Base-by-base conservation (phyloP, 2,113 vertebrate species). In the Chascanopsetta lugubris region DNA sequence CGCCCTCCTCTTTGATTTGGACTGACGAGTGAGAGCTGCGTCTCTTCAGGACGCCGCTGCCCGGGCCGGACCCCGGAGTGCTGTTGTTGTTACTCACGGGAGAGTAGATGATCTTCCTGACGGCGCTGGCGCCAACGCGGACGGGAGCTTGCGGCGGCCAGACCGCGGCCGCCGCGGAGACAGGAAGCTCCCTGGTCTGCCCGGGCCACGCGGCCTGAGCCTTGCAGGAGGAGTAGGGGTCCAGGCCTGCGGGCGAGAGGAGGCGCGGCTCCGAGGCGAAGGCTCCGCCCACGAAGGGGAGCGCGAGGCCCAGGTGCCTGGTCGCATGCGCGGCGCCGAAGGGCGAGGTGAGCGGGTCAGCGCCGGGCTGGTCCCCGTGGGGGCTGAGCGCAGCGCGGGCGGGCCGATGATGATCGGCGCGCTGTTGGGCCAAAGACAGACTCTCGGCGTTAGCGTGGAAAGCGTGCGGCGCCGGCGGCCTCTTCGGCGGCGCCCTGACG, bases 1-100 rank as follows among this genome's bases (percentile, higher is more conserved):
- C 53, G 2, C 45, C 51, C 64, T 90, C 82, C 5, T 82, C 64
- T 75, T 78, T 81, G 36, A 83, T 63, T 63, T 57, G 85, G 53
- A 75, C 26, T 5, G 72, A 60, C 17, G 62, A 34, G 15, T 82
- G 62, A 64, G 84, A 80, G 50, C 40, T 10, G 45, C 55, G 47
- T 74, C 72, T 81, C 62, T 79, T 88, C 17, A 72, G 38, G 45
- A 15, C 54, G 38, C 48, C 24, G 1, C 17, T 38, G 32, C 53
- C 49, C 34, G 69, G 36, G 64, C 8, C 61, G 17, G 53, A 56
- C 10, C 43, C n/a, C 10, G 70, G 21, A n/a, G 1, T 27, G 27
- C 46, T 56, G 46, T 47, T 36, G 43, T 62, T 72, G 27, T 59
- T 65, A 38, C 51, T 22, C 20, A 27, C 22, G 18, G 77, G 49